Evolutionary conservation across 2,113 vertebrate genomes (phyloP), one percentile per base, ranked within the genome.

Genomic region (Gambusia affinis): DNA sequence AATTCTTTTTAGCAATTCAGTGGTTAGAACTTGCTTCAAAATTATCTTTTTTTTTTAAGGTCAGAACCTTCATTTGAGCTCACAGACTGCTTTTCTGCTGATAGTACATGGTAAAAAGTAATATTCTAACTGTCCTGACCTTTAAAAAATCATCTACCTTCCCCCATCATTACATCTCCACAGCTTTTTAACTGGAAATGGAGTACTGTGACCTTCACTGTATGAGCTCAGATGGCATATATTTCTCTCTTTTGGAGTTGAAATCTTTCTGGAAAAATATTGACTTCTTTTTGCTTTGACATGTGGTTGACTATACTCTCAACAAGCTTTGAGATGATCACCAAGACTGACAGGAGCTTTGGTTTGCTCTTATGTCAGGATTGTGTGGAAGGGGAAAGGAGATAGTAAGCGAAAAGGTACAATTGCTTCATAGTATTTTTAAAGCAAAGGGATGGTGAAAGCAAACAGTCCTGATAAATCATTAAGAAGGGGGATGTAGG

Each of bases 401-500:
- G 51, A n/a, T 57, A 2, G 22, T 10, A 57, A n/a, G 24, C 24
- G 24, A 57, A 8, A 11, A 10, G 51, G 51, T n/a, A 8, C n/a
- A 57, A 57, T 24, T n/a, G 24, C 17, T 24, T 47, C 8, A n/a
- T n/a, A 57, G 51, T n/a, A 57, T 37, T 57, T 54, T n/a, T 57
- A 57, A n/a, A 57, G 51, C 19, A 57, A 57, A 3, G 51, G 51
- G 3, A n/a, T n/a, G 51, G 51, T 57, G 22, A 22, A 57, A 57
- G 51, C 22, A n/a, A 70, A 14, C 28, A 4, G 67, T 79, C 76
- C 70, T 79, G 82, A 87, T 78, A 7, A 81, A 33, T 87, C 68
- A 73, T 82, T 84, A 70, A 82, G 75, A 64, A 90, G 91, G 61
- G 75, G 75, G 86, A 92, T 90, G 47, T 54, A 79, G 89, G 70